phyloP scores from a whole-genome alignment of 2,888 invertebrate species.

The Thymelicus acteon region DNA sequence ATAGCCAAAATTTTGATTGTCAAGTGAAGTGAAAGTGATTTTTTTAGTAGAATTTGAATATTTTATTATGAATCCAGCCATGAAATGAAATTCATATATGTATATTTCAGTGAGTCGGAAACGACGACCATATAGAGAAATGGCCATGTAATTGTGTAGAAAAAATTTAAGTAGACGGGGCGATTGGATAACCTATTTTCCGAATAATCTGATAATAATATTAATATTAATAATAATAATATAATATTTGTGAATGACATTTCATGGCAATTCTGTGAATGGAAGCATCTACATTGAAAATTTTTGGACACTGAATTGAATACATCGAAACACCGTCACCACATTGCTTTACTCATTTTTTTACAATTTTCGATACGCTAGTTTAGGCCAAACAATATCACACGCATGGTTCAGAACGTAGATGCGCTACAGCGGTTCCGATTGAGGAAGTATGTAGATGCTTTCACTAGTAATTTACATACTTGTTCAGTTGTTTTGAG shows the following conservation, averaged over 20 bases:
- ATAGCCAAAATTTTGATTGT: conserved; percentile 44
- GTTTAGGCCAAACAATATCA: conserved; percentile 3
- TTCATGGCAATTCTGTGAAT: conserved; percentile 20
- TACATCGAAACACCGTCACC: conserved; percentile 13
- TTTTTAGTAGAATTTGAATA: conserved; percentile 48
- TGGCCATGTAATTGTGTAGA: no score
- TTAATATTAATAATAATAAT: no score
- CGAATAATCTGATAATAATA: no score
- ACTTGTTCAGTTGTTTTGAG: conserved; percentile 42
- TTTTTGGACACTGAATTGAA: conserved; percentile 6
- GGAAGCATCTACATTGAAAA: conserved; percentile 41
- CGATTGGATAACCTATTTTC: no score
- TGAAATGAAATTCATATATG: conserved; percentile 5
- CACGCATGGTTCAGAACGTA: conserved; percentile 13
- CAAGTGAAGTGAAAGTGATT: conserved; percentile 54
- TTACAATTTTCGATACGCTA: conserved; percentile 8
- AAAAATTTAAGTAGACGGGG: no score
- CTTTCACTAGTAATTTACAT: conserved; percentile 44
- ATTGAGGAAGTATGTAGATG: conserved; percentile 43
- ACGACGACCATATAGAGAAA: no score
- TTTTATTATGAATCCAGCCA: not conserved
- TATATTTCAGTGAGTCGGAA: not conserved
- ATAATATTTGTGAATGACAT: conserved; percentile 3
- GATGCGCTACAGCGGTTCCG: not conserved
- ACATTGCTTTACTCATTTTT: conserved; percentile 14